These are phyloP conservation scores for Pangasianodon gigas DNA, from an alignment of 2,113 vertebrate species.

Conservation along the genomic window DNA sequence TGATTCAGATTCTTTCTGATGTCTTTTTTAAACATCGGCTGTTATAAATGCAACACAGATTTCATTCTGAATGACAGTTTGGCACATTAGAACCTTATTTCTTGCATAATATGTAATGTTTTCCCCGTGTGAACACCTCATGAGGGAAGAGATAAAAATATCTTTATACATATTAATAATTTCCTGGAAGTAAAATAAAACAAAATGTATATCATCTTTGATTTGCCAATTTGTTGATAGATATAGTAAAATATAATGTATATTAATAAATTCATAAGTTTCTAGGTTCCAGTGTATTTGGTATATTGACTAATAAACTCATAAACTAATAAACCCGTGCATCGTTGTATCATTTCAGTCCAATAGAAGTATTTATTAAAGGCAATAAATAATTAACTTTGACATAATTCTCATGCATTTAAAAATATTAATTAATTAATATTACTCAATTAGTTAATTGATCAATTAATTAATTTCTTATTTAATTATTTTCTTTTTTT, in stretches of 20 bases:
- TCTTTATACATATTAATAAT: no score
- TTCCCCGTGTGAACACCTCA: background rate
- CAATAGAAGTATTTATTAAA: background rate
- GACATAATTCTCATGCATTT: background rate
- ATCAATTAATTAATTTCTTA: no score
- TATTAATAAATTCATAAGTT: background rate
- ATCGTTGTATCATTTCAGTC: background rate
- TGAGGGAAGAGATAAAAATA: no score
- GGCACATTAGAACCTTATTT: background rate
- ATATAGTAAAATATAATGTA: no score
- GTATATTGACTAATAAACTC: background rate
- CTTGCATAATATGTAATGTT: background rate
- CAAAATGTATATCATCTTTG: no score
- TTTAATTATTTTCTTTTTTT: background rate
- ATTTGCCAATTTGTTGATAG: no score
- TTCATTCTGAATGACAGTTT: background rate
- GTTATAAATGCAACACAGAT: no score
- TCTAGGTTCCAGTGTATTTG: background rate
- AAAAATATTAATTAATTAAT: no score
- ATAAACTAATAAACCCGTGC: no score
- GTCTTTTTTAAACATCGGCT: no score
- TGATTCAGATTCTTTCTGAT: no score
- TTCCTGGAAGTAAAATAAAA: no score
- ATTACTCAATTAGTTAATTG: background rate
- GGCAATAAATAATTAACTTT: background rate